Evolutionary conservation across 1,140 invertebrate genomes (phyloP).

Genomic region (Meteorus sp.): DNA sequence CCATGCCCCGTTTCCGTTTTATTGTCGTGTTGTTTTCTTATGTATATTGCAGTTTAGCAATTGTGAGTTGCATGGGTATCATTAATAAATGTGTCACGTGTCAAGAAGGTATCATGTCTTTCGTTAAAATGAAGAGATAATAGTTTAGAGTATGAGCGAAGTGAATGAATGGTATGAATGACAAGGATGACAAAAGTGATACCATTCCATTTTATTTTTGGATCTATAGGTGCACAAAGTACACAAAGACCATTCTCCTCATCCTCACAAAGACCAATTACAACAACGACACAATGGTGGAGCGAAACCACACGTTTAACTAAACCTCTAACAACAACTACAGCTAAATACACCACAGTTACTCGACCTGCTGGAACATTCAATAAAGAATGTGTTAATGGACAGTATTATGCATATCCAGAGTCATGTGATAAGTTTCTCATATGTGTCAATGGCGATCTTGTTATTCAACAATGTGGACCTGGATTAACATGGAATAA

Average conservation of each 20-base stretch:
- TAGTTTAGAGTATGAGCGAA: too few relatives aligned
- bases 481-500: slow-evolving; percentile 71
- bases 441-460: slow-evolving; percentile 69
- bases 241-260: slow-evolving; percentile 5
- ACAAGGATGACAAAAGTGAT: too few relatives aligned
- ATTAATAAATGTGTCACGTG: too few relatives aligned
- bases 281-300: slow-evolving; percentile 12
- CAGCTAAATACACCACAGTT: slow-evolving; percentile 11
- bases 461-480: slow-evolving; percentile 68
- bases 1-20: slow-evolving; percentile 5
- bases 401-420: slow-evolving; percentile 57
- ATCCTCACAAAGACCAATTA: slow-evolving; percentile 21
- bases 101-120: too few relatives aligned
- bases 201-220: too few relatives aligned
- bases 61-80: too few relatives aligned
- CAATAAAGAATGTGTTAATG: slow-evolving; percentile 51
- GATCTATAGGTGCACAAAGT: neutral
- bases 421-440: slow-evolving; percentile 68
- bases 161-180: too few relatives aligned
- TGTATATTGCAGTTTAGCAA: slow-evolving; percentile 9
- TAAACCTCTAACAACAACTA: slow-evolving; percentile 14
- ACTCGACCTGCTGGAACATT: slow-evolving; percentile 27
- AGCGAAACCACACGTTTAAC: slow-evolving; percentile 11
- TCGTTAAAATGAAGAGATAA: too few relatives aligned
- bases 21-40: neutral